Evolutionary conservation across 2,113 vertebrate species (phyloP).

Genomic region (Gulo gulo): DNA sequence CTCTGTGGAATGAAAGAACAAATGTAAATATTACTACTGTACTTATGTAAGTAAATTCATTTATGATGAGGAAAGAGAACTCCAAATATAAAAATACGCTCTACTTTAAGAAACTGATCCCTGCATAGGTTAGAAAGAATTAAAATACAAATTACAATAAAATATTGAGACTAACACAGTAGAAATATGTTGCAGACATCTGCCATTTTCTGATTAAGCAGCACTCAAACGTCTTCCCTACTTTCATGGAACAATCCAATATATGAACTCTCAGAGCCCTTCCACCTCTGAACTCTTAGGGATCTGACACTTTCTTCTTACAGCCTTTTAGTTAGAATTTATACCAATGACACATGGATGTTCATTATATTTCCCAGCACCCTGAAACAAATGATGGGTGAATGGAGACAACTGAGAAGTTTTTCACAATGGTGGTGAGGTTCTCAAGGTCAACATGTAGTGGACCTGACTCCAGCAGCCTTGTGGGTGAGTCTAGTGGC

Average conservation of each 20-base stretch:
- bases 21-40: neutral
- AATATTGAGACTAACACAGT: neutral
- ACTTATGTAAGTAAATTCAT: neutral
- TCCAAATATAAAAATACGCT: neutral
- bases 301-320: neutral
- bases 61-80: neutral
- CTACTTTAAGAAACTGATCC: neutral
- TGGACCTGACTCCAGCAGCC: fast-evolving
- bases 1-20: neutral
- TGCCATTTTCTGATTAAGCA: neutral
- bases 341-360: fast-evolving
- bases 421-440: neutral
- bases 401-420: neutral
- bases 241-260: neutral
- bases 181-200: neutral
- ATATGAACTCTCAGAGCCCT: neutral
- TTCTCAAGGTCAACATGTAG: neutral
- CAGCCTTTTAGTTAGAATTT: neutral
- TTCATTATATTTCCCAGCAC: neutral
- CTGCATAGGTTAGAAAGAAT: neutral
- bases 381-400: neutral
- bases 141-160: neutral
- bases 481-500: fast-evolving
- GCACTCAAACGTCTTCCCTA: neutral
- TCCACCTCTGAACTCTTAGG: neutral